phyloP scores from a whole-genome alignment of 2,113 vertebrate genomes.

The Oryzias celebensis region DNA sequence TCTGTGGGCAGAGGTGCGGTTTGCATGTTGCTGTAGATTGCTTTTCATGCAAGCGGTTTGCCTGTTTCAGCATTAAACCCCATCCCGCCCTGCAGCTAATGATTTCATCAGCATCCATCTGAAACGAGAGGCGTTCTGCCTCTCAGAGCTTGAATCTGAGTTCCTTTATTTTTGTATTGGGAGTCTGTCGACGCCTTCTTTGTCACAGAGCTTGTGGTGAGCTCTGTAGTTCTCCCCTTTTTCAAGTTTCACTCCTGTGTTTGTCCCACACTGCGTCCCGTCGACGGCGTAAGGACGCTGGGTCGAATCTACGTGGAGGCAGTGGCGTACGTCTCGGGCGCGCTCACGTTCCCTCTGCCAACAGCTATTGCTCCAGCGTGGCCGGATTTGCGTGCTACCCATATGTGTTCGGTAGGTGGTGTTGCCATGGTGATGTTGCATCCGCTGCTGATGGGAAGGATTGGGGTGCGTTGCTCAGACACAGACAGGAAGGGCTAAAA shows the following conservation, averaged over 20 bases:
- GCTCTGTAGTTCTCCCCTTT: background rate
- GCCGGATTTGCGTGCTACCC: slow-evolving; percentile 69
- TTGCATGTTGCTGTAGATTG: slow-evolving; percentile 8
- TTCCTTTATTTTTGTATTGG: background rate
- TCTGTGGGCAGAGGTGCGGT: slow-evolving; percentile 8
- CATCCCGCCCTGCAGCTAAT: slow-evolving; percentile 5
- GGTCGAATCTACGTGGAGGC: slow-evolving; percentile 19
- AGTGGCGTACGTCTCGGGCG: slow-evolving; percentile 48
- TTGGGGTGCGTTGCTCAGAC: slow-evolving; percentile 40
- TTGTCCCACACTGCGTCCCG: slow-evolving; percentile 50
- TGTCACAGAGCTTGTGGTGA: background rate
- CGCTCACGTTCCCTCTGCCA: slow-evolving; percentile 57
- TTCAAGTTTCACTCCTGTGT: slow-evolving; percentile 13
- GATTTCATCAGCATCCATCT: slow-evolving; percentile 11
- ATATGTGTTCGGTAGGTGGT: slow-evolving; percentile 60
- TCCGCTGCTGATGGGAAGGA: slow-evolving; percentile 57
- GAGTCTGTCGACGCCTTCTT: background rate
- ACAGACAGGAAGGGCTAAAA: slow-evolving; percentile 62
- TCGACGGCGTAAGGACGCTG: slow-evolving; percentile 33
- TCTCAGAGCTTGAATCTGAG: slow-evolving; percentile 2
- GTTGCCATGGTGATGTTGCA: slow-evolving; percentile 70
- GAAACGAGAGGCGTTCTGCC: background rate
- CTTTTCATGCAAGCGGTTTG: slow-evolving; percentile 30
- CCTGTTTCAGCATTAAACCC: slow-evolving; percentile 45
- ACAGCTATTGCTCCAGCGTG: slow-evolving; percentile 79